Evolutionary conservation across 1,140 invertebrate species (phyloP).

Genomic region (Zaprionus ghesquierei): DNA sequence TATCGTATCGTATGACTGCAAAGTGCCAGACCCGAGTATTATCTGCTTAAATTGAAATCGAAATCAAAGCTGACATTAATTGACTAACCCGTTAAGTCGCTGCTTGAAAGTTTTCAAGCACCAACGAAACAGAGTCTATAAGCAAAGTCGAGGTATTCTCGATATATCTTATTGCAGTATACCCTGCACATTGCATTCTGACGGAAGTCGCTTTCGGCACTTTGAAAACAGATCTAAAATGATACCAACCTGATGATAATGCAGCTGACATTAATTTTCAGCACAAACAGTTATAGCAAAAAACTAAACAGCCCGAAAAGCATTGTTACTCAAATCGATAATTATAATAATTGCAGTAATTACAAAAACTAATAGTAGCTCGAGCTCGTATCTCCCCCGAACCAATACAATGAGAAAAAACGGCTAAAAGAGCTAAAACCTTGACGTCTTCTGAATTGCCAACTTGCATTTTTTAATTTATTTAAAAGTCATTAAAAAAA

Average conservation of each 20-base stretch:
- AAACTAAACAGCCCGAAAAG: constrained; percentile 31
- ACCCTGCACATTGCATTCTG: neutral
- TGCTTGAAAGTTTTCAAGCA: constrained; percentile 31
- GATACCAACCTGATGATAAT: constrained; percentile 18
- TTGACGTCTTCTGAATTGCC: constrained; percentile 47
- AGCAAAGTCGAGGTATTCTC: constrained; percentile 12
- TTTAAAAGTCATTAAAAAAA: neutral
- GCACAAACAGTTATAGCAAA: constrained; percentile 16
- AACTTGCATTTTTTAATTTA: constrained; percentile 44
- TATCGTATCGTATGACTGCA: constrained; percentile 30
- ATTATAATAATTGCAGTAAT: constrained; percentile 56
- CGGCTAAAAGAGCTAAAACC: constrained; percentile 24
- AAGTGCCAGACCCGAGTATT: constrained; percentile 58
- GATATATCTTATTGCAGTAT: neutral
- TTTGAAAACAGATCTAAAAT: neutral
- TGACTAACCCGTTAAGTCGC: constrained; percentile 56
- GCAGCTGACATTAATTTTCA: constrained; percentile 31
- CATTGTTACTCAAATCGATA: constrained; percentile 45
- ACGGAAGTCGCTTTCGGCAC: neutral
- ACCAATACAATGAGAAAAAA: constrained; percentile 15
- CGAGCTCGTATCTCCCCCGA: neutral
- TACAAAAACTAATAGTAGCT: constrained; percentile 18
- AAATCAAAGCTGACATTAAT: constrained; percentile 74
- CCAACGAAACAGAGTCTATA: constrained; percentile 1
- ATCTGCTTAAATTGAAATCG: constrained; percentile 68